phyloP scores from a whole-genome alignment of 2,797 vertebrate genomes.

The Chaetophractus vellerosus region DNA sequence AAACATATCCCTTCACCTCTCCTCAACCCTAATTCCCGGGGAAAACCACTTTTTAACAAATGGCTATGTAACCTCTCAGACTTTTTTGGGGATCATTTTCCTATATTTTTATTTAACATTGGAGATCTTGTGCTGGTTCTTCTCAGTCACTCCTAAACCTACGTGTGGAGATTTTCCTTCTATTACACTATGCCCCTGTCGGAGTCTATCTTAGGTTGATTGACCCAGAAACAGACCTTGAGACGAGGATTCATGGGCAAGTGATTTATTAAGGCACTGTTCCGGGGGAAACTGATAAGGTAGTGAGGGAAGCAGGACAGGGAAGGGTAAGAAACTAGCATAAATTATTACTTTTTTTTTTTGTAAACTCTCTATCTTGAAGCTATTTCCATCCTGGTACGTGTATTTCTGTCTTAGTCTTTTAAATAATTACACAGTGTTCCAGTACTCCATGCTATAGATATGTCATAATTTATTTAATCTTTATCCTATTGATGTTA shows the following conservation, averaged over 20 bases:
- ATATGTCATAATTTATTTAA: slow-evolving; percentile 19
- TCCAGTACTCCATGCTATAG: background rate
- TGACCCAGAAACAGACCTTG: slow-evolving; percentile 74
- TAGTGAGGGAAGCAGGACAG: slow-evolving; percentile 41
- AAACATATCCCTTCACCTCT: background rate
- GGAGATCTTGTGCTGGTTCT: background rate
- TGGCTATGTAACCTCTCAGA: background rate
- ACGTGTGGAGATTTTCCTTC: slow-evolving; percentile 17
- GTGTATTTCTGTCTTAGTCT: background rate
- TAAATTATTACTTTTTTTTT: slow-evolving; percentile 51
- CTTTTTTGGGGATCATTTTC: slow-evolving; percentile 8
- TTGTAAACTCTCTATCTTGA: slow-evolving; percentile 27
- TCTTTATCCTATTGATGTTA: slow-evolving; percentile 24
- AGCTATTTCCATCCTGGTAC: slow-evolving; percentile 27
- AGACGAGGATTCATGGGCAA: slow-evolving; percentile 57
- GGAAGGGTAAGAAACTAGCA: slow-evolving; percentile 55
- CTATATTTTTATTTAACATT: background rate
- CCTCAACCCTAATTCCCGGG: slow-evolving; percentile 6
- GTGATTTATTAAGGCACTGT: slow-evolving; percentile 69
- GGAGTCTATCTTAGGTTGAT: slow-evolving; percentile 59
- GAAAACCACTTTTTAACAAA: slow-evolving; percentile 21
- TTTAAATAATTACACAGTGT: slow-evolving; percentile 43
- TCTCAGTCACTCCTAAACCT: background rate
- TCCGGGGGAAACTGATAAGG: slow-evolving; percentile 67
- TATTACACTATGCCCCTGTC: background rate